Evolutionary conservation across 2,888 invertebrate genomes (phyloP).

Genomic region (Drosophila kambysellisi): DNA sequence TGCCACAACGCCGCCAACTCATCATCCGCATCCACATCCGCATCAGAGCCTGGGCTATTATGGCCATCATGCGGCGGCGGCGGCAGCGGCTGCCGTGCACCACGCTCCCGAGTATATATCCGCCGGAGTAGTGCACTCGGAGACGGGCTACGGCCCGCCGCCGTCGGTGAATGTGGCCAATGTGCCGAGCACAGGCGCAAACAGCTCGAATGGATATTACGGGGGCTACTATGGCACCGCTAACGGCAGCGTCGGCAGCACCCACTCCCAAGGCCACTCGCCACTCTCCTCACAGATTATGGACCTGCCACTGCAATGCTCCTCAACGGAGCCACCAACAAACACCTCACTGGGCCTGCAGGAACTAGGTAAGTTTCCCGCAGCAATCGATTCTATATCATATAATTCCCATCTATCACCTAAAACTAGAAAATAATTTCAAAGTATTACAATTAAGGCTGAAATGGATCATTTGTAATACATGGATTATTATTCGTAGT

Average conservation of each 20-base stretch:
- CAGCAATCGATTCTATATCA: background rate
- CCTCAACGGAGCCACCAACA: conserved; percentile 84
- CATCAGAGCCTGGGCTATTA: conserved; percentile 83
- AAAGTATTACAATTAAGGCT: background rate
- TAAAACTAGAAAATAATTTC: background rate
- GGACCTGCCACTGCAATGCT: conserved; percentile 85
- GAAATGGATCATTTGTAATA: background rate
- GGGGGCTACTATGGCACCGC: conserved; percentile 84
- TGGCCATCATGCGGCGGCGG: conserved; percentile 80
- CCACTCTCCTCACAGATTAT: conserved; percentile 84
- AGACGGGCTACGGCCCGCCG: conserved; percentile 78
- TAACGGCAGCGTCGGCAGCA: conserved; percentile 81
- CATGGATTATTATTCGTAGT: background rate
- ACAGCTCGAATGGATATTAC: conserved; percentile 82
- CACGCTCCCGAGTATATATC: conserved; percentile 80
- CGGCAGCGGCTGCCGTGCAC: conserved; percentile 77
- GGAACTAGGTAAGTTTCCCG: conserved; percentile 82
- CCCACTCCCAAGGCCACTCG: conserved; percentile 83
- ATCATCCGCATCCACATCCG: conserved; percentile 74
- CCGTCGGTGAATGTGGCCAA: conserved; percentile 78
- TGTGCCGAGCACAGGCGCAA: conserved; percentile 54
- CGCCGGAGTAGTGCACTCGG: conserved; percentile 79
- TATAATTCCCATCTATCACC: background rate
- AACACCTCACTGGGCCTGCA: conserved; percentile 85
- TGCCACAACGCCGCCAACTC: conserved; percentile 77